Conservation (phyloP, 2,797 vertebrate species). For the Pseudochromis fuscus region DNA sequence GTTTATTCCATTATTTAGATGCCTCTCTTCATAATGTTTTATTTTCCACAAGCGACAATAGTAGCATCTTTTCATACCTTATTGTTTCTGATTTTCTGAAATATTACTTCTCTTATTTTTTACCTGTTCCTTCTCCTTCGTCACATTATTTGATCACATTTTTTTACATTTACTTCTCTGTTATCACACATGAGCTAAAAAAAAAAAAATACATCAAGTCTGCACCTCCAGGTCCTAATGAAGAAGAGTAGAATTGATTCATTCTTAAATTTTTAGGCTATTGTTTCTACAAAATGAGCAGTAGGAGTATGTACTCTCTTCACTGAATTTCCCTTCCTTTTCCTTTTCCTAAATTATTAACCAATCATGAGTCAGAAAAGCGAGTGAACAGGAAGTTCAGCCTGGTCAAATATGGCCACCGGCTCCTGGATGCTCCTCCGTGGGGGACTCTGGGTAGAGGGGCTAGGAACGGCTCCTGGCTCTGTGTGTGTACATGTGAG, state of each 20-base stretch:
- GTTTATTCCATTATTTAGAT: slow-evolving; percentile 5
- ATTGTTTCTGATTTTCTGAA: not conserved
- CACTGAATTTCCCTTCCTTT: slow-evolving; percentile 38
- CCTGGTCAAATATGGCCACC: slow-evolving; percentile 62
- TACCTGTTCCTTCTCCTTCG: too few species aligned
- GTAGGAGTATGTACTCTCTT: not conserved
- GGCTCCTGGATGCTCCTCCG: slow-evolving; percentile 42
- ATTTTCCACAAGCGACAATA: not conserved
- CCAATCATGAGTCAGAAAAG: slow-evolving; percentile 59
- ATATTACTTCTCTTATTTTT: not conserved
- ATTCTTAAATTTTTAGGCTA: not conserved
- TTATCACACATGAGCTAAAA: not conserved
- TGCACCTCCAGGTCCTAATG: too few species aligned
- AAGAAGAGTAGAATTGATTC: not conserved
- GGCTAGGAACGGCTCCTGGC: slow-evolving; percentile 25
- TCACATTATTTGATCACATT: too few species aligned
- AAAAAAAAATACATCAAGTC: too few species aligned
- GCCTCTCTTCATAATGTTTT: not conserved
- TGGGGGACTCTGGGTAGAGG: slow-evolving; percentile 37
- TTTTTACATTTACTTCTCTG: not conserved
- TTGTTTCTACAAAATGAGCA: slow-evolving; percentile 16
- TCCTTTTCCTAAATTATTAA: slow-evolving; percentile 72
- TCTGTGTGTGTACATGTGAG: slow-evolving; percentile 51
- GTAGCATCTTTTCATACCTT: not conserved
- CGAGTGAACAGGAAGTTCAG: slow-evolving; percentile 71